Conservation (phyloP, 1,140 invertebrate species). For the Temnothorax curvispinosus region DNA sequence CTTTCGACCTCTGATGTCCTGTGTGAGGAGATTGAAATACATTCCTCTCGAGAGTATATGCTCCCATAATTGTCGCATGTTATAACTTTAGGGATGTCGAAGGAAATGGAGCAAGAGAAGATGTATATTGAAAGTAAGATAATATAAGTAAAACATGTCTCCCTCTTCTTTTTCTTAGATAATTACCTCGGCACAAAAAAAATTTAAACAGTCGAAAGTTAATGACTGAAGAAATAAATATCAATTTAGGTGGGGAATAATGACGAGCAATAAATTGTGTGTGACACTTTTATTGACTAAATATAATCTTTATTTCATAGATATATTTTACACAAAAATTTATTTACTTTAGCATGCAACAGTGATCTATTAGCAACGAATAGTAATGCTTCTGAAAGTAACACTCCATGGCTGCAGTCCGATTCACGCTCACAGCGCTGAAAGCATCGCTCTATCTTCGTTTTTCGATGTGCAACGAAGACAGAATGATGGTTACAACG, state of each 20-base stretch:
- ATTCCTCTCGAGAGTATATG: neutral
- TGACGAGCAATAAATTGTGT: neutral
- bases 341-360: constrained; percentile 78
- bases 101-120: neutral
- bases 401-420: constrained; percentile 16
- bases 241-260: neutral
- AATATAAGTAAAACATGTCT: neutral
- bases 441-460: no score
- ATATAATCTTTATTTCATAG: constrained; percentile 79
- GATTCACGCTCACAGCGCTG: no score
- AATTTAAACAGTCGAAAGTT: neutral
- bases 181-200: neutral
- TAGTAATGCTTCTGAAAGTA: constrained; percentile 70
- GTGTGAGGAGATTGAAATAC: neutral
- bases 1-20: neutral
- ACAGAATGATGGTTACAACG: no score
- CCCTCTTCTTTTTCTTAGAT: neutral
- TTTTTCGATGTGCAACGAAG: no score
- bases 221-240: neutral
- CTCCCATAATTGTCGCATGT: neutral
- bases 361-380: constrained; percentile 76
- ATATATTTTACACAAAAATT: constrained; percentile 79
- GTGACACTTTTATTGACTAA: constrained; percentile 71
- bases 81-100: neutral
- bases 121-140: neutral